Evolutionary conservation across 2,113 vertebrate genomes (phyloP).

Genomic region (Siniperca chuatsi): DNA sequence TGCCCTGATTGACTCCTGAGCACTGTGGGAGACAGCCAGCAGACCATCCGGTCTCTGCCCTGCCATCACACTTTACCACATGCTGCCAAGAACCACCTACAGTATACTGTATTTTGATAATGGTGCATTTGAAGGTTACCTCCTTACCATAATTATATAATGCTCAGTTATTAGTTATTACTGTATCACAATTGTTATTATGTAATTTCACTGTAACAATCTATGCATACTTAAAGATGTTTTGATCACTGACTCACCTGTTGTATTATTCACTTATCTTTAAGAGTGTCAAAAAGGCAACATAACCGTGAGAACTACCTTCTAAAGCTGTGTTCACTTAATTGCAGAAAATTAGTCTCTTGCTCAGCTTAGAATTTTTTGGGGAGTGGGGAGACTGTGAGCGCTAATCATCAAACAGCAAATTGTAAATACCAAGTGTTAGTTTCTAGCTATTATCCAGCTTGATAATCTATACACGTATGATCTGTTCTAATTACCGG

Average conservation of each 20-base stretch:
- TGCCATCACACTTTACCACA: neutral
- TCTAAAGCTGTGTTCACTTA: too few relatives aligned
- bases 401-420: neutral
- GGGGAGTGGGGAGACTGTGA: neutral
- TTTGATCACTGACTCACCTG: neutral
- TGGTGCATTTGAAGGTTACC: neutral
- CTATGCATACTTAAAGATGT: neutral
- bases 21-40: neutral
- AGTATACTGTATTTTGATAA: neutral
- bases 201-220: neutral
- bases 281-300: too few relatives aligned
- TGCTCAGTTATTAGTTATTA: neutral
- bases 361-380: too few relatives aligned
- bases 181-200: too few relatives aligned
- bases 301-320: too few relatives aligned
- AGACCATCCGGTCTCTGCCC: too few relatives aligned
- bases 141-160: neutral
- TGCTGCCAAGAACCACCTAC: neutral
- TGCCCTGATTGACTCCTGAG: neutral
- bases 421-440: too few relatives aligned
- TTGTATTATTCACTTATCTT: neutral
- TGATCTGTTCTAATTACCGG: neutral
- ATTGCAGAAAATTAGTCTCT: too few relatives aligned
- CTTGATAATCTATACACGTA: neutral
- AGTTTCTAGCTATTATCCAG: too few relatives aligned